Percentiles rank a stretch among this genome's conserved stretches.
Conservation (phyloP, 2,888 invertebrate species). For the Timandra comae region DNA sequence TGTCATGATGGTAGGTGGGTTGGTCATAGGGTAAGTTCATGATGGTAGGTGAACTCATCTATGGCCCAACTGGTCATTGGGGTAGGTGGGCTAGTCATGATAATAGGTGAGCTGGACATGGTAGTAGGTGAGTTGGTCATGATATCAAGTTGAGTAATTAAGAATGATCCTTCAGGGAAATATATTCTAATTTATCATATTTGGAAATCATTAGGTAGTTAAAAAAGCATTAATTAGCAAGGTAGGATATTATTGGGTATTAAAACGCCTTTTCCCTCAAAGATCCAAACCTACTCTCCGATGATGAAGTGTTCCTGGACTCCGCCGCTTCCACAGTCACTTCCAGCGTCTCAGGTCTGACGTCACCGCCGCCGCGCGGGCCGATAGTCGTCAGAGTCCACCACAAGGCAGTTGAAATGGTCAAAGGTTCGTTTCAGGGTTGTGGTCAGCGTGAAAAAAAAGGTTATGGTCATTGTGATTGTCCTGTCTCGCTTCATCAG, state of each 20-base stretch:
- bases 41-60: neutral
- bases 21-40: too few relatives aligned
- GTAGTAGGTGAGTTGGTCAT: neutral
- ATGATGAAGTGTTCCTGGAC: conserved; percentile 64
- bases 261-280: too few relatives aligned
- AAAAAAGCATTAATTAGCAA: too few relatives aligned
- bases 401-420: too few relatives aligned
- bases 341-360: conserved; percentile 28
- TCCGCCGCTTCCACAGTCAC: conserved; percentile 40
- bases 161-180: too few relatives aligned
- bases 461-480: too few relatives aligned
- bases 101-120: neutral
- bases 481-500: too few relatives aligned
- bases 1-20: neutral
- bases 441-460: neutral
- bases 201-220: too few relatives aligned
- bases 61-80: neutral
- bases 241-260: too few relatives aligned
- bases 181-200: too few relatives aligned
- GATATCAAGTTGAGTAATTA: too few relatives aligned
- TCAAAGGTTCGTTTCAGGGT: too few relatives aligned
- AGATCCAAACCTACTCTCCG: conserved; percentile 50
- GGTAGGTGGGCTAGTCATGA: neutral
- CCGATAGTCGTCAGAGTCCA: neutral
- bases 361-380: conserved; percentile 8